Base-by-base conservation (phyloP, 2,888 invertebrate species). In the Rhimphoctona megacephalus region DNA sequence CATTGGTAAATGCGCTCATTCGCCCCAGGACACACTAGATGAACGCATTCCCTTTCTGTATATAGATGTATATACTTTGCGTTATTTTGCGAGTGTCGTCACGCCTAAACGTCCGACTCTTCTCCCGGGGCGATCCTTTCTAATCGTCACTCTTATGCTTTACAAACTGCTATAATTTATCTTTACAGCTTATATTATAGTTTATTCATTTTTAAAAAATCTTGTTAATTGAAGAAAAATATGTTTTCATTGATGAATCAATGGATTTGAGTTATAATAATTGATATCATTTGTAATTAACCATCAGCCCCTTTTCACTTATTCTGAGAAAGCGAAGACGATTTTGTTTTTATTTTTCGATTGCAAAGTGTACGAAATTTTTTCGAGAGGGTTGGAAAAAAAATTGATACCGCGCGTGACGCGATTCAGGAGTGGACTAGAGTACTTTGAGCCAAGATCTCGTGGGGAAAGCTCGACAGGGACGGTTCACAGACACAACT, bases 341-440 rank as follows among this genome's bases (percentile, higher is more conserved):
- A 67, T 22, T 36, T 39, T 66, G n/a, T n/a, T 39, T 43, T 52
- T 46, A 17, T 49, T 49, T 57, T 46, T 14, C 30, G 49, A 36
- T 43, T 49, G 43, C 66, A 8, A 1, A 64, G 17, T 14, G 17
- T 19, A 14, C 43, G 43, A 14, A 39, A 61, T 22, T 79, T n/a
- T 76, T 39, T 36, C 46, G 36, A 61, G n/a, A 33, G 19, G 46
- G 49, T 73, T 66, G 17, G 17, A n/a, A 57, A 76, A 70, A 79
- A 69, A 72, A 78, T 22, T 76, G 87, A 90, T 90, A 92, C 91
- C 91, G 91, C 88, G 88, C 92, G 90, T 89, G 90, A 89, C 91
- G 92, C 92, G 91, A 89, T 91, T 91, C 89, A 89, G 90, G 89
- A 90, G 90, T 90, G 90, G 90, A 92, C 93, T 93, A 92, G 85